Evolutionary conservation across 2,113 vertebrate genomes (phyloP).

Genomic region (Irena cyanogastra): DNA sequence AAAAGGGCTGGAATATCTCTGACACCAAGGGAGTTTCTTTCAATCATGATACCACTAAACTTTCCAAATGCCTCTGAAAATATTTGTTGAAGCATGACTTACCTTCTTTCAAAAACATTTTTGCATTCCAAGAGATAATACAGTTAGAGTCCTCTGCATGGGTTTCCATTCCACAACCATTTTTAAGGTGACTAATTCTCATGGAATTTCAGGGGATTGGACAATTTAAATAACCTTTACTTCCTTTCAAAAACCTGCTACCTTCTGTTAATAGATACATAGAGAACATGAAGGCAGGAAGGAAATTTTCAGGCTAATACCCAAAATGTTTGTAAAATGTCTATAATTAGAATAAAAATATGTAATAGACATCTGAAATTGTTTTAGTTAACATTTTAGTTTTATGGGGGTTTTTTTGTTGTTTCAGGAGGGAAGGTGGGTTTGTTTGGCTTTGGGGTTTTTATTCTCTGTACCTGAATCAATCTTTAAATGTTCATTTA

Average conservation of each 20-base stretch:
- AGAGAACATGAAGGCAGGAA: neutral
- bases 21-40: conserved; percentile 12
- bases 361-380: neutral
- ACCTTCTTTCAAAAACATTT: conserved; percentile 29
- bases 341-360: neutral
- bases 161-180: neutral
- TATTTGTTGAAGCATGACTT: conserved; percentile 22
- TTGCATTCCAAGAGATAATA: conserved; percentile 16
- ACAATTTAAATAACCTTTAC: neutral
- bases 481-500: conserved; percentile 29
- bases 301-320: neutral
- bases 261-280: neutral
- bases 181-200: neutral
- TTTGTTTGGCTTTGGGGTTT: neutral
- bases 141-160: neutral
- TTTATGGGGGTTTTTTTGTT: neutral
- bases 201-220: neutral
- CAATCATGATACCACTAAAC: neutral
- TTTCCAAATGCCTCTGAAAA: conserved; percentile 28
- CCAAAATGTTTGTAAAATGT: neutral
- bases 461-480: conserved; percentile 16
- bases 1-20: conserved; percentile 1
- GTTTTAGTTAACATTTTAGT: neutral
- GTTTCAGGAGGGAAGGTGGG: neutral
- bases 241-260: neutral